Percentiles rank a stretch among this genome's conserved stretches.
Evolutionary conservation across 2,888 invertebrate species (phyloP).

Genomic region (Aradus depressus): DNA sequence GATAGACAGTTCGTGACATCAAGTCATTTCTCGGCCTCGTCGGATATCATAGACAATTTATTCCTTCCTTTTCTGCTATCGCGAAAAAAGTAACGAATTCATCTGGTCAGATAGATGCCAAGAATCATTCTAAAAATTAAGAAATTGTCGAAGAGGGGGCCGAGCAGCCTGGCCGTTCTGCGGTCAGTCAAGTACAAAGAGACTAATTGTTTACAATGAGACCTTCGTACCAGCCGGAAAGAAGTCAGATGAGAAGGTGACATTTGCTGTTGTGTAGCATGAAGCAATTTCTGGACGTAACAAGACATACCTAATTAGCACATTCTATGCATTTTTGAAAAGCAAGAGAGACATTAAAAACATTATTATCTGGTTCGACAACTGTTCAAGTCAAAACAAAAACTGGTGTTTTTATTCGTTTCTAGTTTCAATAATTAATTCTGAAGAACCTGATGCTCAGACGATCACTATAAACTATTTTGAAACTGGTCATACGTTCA

Average conservation of each 20-base stretch:
- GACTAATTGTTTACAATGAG: conserved; percentile 26
- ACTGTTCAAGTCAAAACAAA: too few species aligned
- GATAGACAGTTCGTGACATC: too few species aligned
- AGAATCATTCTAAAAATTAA: too few species aligned
- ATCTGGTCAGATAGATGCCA: too few species aligned
- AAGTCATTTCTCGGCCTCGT: too few species aligned
- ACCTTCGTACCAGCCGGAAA: conserved; percentile 26
- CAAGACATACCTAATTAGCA: conserved; percentile 23
- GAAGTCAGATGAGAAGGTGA: too few species aligned
- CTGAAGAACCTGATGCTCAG: conserved; percentile 11
- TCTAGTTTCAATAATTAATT: conserved; percentile 26
- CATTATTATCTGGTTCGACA: conserved; percentile 28
- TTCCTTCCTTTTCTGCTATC: too few species aligned
- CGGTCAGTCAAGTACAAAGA: too few species aligned
- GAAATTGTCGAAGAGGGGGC: too few species aligned
- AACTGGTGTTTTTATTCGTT: conserved; percentile 27
- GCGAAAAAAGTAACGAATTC: too few species aligned
- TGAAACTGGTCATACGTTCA: conserved; percentile 32
- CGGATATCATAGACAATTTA: too few species aligned
- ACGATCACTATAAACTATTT: conserved; percentile 28
- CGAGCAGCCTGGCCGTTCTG: too few species aligned
- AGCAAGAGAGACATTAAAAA: conserved; percentile 22
- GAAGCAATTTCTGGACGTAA: conserved; percentile 19
- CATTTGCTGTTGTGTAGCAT: conserved; percentile 23
- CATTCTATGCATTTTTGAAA: conserved; percentile 24